Evolutionary conservation across 1,140 invertebrate species (phyloP).

Genomic region (Plodia interpunctella): DNA sequence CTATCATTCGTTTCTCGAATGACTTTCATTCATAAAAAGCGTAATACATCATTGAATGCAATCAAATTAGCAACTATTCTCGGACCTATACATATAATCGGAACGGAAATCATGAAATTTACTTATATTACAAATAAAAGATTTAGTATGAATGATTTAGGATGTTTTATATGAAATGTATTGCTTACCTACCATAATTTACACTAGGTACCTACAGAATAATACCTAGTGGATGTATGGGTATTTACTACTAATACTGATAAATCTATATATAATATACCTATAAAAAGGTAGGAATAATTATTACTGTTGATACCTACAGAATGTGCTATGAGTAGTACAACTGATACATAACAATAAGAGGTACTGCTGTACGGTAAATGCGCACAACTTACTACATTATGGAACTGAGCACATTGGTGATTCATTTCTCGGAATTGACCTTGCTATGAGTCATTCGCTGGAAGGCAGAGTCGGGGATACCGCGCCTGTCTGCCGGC

Average conservation of each 20-base stretch:
- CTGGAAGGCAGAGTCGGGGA: slow-evolving; percentile 75
- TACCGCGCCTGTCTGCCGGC: slow-evolving; percentile 75
- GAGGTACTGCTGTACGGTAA: slow-evolving; percentile 51
- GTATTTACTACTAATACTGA: background rate
- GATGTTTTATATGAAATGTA: no score
- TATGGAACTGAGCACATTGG: slow-evolving; percentile 69
- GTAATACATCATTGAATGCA: no score
- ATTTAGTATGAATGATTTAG: no score
- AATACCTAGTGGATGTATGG: no score
- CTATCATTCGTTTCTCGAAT: no score
- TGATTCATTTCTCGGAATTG: slow-evolving; percentile 78
- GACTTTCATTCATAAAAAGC: no score
- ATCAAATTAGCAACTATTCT: background rate
- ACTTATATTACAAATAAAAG: no score
- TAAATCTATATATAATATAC: no score
- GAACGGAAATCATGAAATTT: no score
- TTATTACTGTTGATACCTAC: background rate
- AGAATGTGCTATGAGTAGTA: background rate
- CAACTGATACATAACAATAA: slow-evolving; percentile 11
- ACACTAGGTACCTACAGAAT: background rate
- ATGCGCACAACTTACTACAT: slow-evolving; percentile 68
- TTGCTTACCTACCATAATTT: no score
- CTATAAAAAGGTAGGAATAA: no score
- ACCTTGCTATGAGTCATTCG: slow-evolving; percentile 78
- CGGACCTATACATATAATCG: no score